Base-by-base conservation (phyloP, 2,113 vertebrate species). In the Okapia johnstoni region DNA sequence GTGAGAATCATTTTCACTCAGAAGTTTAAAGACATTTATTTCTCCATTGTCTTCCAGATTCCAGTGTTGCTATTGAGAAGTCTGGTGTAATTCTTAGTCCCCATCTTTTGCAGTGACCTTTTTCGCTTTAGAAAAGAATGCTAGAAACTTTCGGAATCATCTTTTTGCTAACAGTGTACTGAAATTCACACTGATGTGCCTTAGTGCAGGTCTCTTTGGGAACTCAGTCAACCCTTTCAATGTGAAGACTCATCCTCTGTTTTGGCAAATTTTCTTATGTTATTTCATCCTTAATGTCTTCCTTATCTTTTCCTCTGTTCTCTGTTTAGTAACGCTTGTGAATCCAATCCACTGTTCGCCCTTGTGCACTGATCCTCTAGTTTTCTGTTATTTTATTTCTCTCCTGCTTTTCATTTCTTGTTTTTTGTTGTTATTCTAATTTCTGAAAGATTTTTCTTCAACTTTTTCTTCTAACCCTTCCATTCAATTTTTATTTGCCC, bases 401-500 rank as follows among this genome's bases (percentile, higher is more conserved):
- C 17, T 26, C 50, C 40, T 61, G 25, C 26, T 90, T 84, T 85
- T 52, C n/a, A 70, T 58, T 86, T 83, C 9, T 81, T 85, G 7
- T 26, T 70, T 30, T 92, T 85, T 88, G 16, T 85, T 91, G 36
- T 60, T 93, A 30, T 43, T 92, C 36, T 85, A 70, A 96, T 70
- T 97, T 93, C 61, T 50, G 50, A 76, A 52, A 92, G 25, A 46
- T 90, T 92, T 93, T 97, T 66, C 88, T 92, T 95, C 79, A n/a
- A 94, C 10, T 80, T 92, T 84, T 76, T 84, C 30, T 93, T 85
- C n/a, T n/a, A 73, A 33, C 61, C 8, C 46, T 94, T 88, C 13
- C 14, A 58, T 90, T 96, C 5, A 28, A 48, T 17, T 85, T 70
- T 80, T 88, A 55, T 83, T 96, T 97, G 88, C 36, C 46, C 57